Evolutionary conservation across 2,888 invertebrate species (phyloP), one percentile per base, ranked within the genome.

Genomic region (Lochmaea crataegi): DNA sequence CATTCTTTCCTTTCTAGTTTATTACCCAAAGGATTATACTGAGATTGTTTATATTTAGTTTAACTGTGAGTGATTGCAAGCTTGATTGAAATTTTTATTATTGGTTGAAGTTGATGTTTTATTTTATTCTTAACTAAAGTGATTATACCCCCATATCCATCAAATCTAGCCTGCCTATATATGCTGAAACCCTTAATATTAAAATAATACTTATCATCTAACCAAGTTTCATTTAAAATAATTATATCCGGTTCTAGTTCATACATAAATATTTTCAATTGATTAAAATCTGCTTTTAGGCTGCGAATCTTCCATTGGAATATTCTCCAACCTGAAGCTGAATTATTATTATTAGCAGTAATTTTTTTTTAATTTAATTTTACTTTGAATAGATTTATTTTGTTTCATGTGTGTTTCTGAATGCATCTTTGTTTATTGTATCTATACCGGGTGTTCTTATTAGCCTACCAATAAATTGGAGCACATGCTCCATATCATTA

Each of bases 401-500:
- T 51, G 51, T 16, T n/a, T 51, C 14, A 2, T n/a, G 51, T 51
- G 51, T 51, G n/a, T n/a, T 51, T 7, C 0, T 51, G 5, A n/a
- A 14, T n/a, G 5, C n/a, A 51, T 51, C 5, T n/a, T 51, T 16
- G 6, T 51, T 51, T n/a, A n/a, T 51, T 51, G 16, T 51, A n/a
- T 51, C 51, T 51, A 51, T 51, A 51, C 16, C n/a, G 14, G 51
- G 51, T 51, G 51, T n/a, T 51, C 51, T 16, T 51, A 51, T 16
- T 51, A 51, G 51, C 51, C n/a, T n/a, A n/a, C n/a, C n/a, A n/a
- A n/a, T n/a, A n/a, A n/a, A n/a, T n/a, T n/a, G n/a, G n/a, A n/a
- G n/a, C n/a, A n/a, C n/a, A n/a, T n/a, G n/a, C n/a, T n/a, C n/a
- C n/a, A n/a, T n/a, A n/a, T n/a, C n/a, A n/a, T n/a, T n/a, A n/a